These are phyloP conservation scores for Sinocyclocheilus grahami DNA, from an alignment of 2,113 vertebrate genomes.

Conservation along the genomic window DNA sequence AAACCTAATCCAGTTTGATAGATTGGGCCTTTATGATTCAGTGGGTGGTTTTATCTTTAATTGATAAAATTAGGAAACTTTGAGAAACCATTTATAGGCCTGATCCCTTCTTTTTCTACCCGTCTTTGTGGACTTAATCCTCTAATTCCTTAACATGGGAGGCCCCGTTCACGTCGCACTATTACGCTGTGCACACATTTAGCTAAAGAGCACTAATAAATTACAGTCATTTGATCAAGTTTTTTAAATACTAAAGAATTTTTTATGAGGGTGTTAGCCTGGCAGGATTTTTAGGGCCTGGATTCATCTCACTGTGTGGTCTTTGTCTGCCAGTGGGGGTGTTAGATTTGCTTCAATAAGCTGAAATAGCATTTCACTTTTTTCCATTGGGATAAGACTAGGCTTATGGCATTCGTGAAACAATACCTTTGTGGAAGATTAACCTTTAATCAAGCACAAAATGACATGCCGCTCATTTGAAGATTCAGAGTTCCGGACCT, in stretches of 20 bases:
- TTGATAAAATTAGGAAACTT: neutral
- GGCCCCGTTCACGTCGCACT: slow-evolving; percentile 60
- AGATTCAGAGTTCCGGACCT: slow-evolving; percentile 56
- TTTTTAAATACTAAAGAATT: slow-evolving; percentile 57
- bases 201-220: slow-evolving; percentile 61
- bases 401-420: slow-evolving; percentile 71
- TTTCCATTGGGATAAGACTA: slow-evolving; percentile 54
- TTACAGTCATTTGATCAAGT: slow-evolving; percentile 70
- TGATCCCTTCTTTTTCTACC: neutral
- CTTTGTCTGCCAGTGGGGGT: slow-evolving; percentile 67
- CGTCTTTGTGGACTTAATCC: neutral
- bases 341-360: slow-evolving; percentile 82
- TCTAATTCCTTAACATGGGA: neutral
- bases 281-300: slow-evolving; percentile 49
- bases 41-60: no score
- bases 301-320: slow-evolving; percentile 80
- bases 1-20: no score
- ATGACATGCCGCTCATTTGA: slow-evolving; percentile 71
- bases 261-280: slow-evolving; percentile 59
- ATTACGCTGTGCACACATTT: slow-evolving; percentile 40
- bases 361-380: slow-evolving; percentile 71
- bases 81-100: neutral
- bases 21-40: no score
- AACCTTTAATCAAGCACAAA: slow-evolving; percentile 73
- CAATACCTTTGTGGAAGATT: slow-evolving; percentile 71